Percentiles rank a stretch among this genome's conserved stretches.
phyloP scores from a whole-genome alignment of 2,113 vertebrate genomes.

The Heterotis niloticus region DNA sequence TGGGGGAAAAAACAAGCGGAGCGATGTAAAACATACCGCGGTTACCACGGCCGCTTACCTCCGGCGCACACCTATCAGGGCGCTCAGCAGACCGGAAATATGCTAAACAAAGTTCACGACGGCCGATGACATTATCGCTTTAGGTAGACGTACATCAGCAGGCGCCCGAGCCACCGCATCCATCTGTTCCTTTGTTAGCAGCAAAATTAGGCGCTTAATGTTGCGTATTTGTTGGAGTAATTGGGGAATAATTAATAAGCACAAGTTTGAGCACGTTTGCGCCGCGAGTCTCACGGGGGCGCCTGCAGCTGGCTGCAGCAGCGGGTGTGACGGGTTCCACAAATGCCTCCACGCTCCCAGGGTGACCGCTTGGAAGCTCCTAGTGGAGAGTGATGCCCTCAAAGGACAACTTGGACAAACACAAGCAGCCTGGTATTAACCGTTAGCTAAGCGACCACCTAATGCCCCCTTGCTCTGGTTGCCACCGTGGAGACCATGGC shows the following conservation, averaged over 20 bases:
- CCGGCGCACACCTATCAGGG: background rate
- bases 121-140: constrained; percentile 29
- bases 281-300: constrained; percentile 36
- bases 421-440: no score
- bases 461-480: background rate
- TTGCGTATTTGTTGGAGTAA: constrained; percentile 69
- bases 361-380: no score
- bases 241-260: constrained; percentile 70
- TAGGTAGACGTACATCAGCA: constrained; percentile 27
- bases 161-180: constrained; percentile 44
- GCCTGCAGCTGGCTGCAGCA: constrained; percentile 26
- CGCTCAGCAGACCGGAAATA: constrained; percentile 7
- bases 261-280: constrained; percentile 53
- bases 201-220: constrained; percentile 71
- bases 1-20: background rate
- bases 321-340: no score
- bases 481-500: background rate
- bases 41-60: constrained; percentile 1
- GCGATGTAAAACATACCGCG: background rate
- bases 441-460: no score
- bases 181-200: constrained; percentile 62
- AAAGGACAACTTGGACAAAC: no score
- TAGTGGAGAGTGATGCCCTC: no score
- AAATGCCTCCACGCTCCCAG: no score
- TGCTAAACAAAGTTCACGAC: background rate